A percentile compares a stretch with the other conserved stretches of the same genome.
Evolutionary conservation across 2,797 vertebrate species (phyloP).

Genomic region (Channa striata): DNA sequence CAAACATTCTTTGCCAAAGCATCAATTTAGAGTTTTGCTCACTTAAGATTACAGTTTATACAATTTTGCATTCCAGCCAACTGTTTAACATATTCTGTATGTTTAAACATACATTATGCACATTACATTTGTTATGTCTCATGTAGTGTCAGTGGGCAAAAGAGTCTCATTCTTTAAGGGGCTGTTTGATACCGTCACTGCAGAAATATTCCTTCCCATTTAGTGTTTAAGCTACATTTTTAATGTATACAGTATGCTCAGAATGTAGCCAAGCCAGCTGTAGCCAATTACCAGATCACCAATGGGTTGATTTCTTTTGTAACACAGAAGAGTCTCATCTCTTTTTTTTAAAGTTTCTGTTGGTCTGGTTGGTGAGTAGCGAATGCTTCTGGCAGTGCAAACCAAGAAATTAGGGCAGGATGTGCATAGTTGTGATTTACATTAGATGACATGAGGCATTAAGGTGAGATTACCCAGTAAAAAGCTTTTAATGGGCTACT

Average conservation of each 20-base stretch:
- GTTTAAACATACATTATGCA: background rate
- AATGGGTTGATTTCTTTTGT: background rate
- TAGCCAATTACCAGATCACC: background rate
- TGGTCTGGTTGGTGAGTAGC: background rate
- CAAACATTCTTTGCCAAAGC: background rate
- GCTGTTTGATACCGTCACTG: background rate
- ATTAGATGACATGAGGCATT: background rate
- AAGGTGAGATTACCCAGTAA: background rate
- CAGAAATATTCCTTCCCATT: slow-evolving; percentile 2
- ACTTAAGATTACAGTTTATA: background rate
- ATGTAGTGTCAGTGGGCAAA: background rate
- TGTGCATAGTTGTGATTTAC: slow-evolving; percentile 9
- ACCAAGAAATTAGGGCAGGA: background rate
- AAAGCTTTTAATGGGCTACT: background rate
- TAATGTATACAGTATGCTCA: slow-evolving; percentile 12
- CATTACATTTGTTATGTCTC: background rate
- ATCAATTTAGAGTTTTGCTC: background rate
- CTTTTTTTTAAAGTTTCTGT: background rate
- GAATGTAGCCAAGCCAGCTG: background rate
- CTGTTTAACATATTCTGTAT: background rate
- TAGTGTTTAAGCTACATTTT: slow-evolving; percentile 20
- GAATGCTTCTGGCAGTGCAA: background rate
- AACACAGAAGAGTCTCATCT: slow-evolving; percentile 15
- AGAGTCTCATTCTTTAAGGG: background rate
- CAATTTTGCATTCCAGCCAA: background rate